Evolutionary conservation across 2,797 vertebrate genomes (phyloP), one percentile per base, ranked within the genome.

Genomic region (Danio tinwini): DNA sequence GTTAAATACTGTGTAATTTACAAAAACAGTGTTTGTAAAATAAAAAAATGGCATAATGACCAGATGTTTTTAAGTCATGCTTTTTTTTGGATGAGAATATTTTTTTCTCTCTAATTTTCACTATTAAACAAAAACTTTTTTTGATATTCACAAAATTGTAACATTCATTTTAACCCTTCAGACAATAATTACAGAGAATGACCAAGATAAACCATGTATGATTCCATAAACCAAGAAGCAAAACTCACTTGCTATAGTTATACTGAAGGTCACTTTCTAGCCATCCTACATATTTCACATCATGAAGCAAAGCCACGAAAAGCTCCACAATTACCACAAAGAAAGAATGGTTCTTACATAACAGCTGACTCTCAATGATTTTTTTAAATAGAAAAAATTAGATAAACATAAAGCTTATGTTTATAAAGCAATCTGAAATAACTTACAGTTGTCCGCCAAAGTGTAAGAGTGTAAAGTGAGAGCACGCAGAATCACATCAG

Each of bases 401-500:
- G 14, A 52, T 52, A 52, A 29, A 29, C 29, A 7, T 17, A 6
- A 55, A 3, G 5, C 12, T n/a, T 4, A 29, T 77, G 40, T 53
- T 19, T 7, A 69, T 45, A 14, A 40, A 69, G 13, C 13, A 37
- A 58, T 40, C 21, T 29, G 37, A 44, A 74, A 61, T 29, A 61
- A 77, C 74, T 82, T 21, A 82, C 73, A 55, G 76, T 64, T 16
- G 12, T 64, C 58, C 5, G 6, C 13, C 44, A 17, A 55, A 9
- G 63, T 72, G 19, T 6, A 42, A n/a, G 68, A 58, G 50, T 49
- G 42, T 64, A 13, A 37, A 29, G 3, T 52, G 37, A 16, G 12
- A 61, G 40, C 84, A 45, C 44, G n/a, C 40, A 76, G 64, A 69
- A 52, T 63, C 76, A 73, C 65, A 71, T 56, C 61, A 76, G 44